Evolutionary conservation across 1,140 invertebrate species (phyloP).

Genomic region (Hesperophylax magnus): DNA sequence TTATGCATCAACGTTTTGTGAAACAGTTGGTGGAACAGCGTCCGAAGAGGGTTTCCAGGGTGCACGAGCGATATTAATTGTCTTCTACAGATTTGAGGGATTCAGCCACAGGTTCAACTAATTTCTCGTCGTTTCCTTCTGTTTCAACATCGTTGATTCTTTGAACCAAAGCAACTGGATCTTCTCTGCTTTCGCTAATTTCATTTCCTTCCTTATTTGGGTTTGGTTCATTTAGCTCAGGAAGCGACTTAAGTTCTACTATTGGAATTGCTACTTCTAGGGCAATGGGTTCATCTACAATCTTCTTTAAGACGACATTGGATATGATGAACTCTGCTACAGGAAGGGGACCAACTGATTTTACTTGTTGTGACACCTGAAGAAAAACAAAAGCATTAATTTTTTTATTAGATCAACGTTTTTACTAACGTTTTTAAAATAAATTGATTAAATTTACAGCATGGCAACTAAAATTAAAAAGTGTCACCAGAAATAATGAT

Average conservation of each 20-base stretch:
- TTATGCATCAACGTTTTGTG: too few species aligned
- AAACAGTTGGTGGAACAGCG: too few species aligned
- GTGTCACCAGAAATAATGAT: neutral
- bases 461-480: too few species aligned
- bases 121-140: neutral
- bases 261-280: neutral
- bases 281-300: neutral
- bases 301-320: neutral
- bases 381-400: neutral
- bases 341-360: constrained; percentile 40
- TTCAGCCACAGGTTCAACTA: neutral
- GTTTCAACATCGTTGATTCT: too few species aligned
- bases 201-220: too few species aligned
- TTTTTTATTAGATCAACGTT: neutral
- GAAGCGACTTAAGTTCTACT: neutral
- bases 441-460: too few species aligned
- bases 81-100: neutral
- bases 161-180: too few species aligned
- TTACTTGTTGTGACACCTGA: neutral
- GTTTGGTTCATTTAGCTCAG: neutral
- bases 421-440: neutral
- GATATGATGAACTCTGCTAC: constrained; percentile 20
- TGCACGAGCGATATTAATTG: too few species aligned
- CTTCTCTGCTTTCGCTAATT: too few species aligned
- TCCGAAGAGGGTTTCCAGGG: too few species aligned